Evolutionary conservation across 2,888 invertebrate species (phyloP).

Genomic region (Mythimna impura): DNA sequence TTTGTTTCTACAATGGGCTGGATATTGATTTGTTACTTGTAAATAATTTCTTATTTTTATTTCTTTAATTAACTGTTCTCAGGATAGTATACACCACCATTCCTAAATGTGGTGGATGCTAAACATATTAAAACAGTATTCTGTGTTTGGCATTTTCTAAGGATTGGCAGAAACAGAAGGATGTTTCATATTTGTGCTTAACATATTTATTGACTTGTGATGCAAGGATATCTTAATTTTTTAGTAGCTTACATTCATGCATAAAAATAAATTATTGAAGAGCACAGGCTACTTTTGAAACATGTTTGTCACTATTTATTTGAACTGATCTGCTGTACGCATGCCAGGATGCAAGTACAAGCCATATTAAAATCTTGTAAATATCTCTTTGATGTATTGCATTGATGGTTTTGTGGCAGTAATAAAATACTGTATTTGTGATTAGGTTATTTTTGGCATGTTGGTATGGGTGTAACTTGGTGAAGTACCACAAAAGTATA

Average conservation of each 20-base stretch:
- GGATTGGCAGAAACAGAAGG: not conserved
- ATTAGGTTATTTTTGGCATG: slow-evolving; percentile 58
- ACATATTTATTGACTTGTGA: not conserved
- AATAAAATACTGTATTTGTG: slow-evolving; percentile 50
- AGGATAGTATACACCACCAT: not conserved
- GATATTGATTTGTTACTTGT: slow-evolving; percentile 37
- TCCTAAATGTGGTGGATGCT: not conserved
- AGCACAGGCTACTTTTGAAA: not conserved
- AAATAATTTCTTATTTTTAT: slow-evolving; percentile 41
- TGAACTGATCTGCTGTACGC: slow-evolving; percentile 17
- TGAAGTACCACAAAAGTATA: slow-evolving; percentile 47
- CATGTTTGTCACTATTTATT: slow-evolving; percentile 26
- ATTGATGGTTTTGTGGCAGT: slow-evolving; percentile 52
- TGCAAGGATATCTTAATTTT: not conserved
- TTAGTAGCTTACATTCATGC: not conserved
- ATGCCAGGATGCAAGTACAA: slow-evolving; percentile 22
- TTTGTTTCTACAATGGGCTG: slow-evolving; percentile 26
- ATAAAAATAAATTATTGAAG: not conserved
- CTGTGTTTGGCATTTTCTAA: not conserved
- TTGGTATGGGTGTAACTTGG: slow-evolving; percentile 35
- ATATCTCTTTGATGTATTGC: slow-evolving; percentile 67
- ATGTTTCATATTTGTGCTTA: not conserved
- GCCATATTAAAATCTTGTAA: slow-evolving; percentile 54
- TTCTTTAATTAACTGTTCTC: slow-evolving; percentile 14
- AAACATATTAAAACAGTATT: not conserved